These are phyloP conservation scores for Mustela nigripes DNA, from an alignment of 2,113 vertebrate genomes.

Conservation along the genomic window DNA sequence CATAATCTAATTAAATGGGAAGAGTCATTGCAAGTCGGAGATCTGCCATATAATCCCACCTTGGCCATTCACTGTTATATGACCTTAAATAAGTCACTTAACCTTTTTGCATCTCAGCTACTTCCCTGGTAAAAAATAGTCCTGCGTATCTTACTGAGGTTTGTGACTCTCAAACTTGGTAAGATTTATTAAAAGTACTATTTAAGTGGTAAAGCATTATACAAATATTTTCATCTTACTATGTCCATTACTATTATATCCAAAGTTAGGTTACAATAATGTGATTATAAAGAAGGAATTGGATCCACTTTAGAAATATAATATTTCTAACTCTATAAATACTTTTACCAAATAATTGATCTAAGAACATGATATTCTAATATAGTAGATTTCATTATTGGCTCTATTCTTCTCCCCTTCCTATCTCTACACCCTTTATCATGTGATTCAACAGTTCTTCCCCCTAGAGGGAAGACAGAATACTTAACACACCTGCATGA, in stretches of 20 bases:
- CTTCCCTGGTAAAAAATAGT: neutral
- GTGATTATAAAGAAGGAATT: neutral
- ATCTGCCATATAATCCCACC: neutral
- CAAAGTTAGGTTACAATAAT: slow-evolving; percentile 20
- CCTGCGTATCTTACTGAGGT: neutral
- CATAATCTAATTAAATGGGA: neutral
- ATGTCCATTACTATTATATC: neutral
- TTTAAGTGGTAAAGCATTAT: neutral
- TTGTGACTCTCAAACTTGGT: neutral
- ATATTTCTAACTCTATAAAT: neutral
- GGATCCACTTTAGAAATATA: neutral
- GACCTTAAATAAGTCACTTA: neutral
- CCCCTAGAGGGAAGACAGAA: neutral
- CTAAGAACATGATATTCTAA: neutral
- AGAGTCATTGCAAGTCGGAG: neutral
- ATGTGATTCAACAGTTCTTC: neutral
- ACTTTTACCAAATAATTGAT: neutral
- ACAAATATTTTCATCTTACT: neutral
- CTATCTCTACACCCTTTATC: neutral
- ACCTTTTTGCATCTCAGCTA: neutral
- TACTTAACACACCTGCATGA: neutral
- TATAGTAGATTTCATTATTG: neutral
- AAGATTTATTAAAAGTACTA: neutral
- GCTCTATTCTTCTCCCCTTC: neutral
- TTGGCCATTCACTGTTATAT: neutral